Evolutionary conservation across 2,113 vertebrate genomes (phyloP), one percentile per base, ranked within the genome.

Genomic region (Campylomormyrus numenius): DNA sequence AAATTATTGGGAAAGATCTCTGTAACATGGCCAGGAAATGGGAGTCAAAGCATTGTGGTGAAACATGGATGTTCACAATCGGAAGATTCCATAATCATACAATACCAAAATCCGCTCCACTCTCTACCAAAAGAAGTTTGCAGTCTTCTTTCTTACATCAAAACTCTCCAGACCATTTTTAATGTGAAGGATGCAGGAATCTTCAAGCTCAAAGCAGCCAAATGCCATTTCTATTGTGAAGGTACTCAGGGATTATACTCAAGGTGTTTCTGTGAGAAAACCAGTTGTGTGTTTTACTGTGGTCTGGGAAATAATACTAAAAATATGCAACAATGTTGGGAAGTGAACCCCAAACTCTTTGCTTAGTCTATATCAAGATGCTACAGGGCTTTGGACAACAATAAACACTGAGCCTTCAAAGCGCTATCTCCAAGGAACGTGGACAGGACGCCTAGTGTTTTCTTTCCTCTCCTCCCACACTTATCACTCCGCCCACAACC

Each of bases 321-420:
- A 77, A 92, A 87, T 56, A 19, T 56, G 50, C 15, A 66, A 85
- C 89, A 90, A 85, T 27, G 86, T 85, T 90, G 90, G 91, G 90
- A 92, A 92, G 49, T 92, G 48, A 77, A 90, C 24, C 3, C 10
- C 42, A n/a, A 80, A 85, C 52, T 74, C 13, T 17, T 87, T 52
- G 80, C 24, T 19, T 39, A 19, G 9, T 24, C 77, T 70, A 89
- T 80, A 92, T 94, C 93, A 94, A 92, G 91, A 91, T 91, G 90
- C 24, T 70, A 70, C n/a, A 27, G n/a, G 9, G 10, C 9, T 85
- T 24, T 89, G 56, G 74, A 66, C 92, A 85, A 90, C 90, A 91
- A 91, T 91, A 94, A 94, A 94, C 91, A 91, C 89, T 39, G 19
- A 77, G 35, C 35, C 74, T 77, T 39, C 74, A 77, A 77, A 42